A percentile compares a stretch with the other conserved stretches of the same genome.
Conservation (phyloP, 2,113 vertebrate genomes). For the Bos javanicus region DNA sequence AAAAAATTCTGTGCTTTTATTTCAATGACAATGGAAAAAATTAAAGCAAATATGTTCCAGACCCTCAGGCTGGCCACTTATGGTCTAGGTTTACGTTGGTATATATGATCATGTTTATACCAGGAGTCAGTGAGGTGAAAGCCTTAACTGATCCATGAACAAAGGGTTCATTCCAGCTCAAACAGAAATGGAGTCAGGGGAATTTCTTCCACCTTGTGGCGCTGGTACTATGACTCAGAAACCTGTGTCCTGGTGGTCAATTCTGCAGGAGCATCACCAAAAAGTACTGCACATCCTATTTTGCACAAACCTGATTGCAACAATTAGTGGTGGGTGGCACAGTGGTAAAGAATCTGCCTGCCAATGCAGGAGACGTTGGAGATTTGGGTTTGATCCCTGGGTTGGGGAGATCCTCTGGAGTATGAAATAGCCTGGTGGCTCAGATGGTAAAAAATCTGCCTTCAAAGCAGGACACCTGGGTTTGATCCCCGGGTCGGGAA, state of each 20-base stretch:
- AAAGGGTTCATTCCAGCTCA: background rate
- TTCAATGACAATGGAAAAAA: background rate
- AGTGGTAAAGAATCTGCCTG: background rate
- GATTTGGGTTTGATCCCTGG: background rate
- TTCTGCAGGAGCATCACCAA: background rate
- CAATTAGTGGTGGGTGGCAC: background rate
- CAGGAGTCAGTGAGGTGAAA: background rate
- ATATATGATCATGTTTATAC: background rate
- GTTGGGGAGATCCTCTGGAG: background rate
- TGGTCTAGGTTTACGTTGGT: background rate
- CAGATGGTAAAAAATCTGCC: background rate
- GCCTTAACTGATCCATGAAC: background rate
- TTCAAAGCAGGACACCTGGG: background rate
- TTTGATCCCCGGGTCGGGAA: fast-evolving
- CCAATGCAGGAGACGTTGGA: background rate
- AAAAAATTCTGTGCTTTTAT: background rate
- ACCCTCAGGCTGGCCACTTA: background rate
- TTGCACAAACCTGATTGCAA: background rate
- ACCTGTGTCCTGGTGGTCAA: background rate
- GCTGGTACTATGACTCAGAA: background rate
- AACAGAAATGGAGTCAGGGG: background rate
- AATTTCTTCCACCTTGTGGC: too few species aligned
- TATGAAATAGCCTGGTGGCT: background rate
- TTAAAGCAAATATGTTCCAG: background rate
- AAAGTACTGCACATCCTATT: background rate